Evolutionary conservation across 1,140 invertebrate genomes (phyloP).

Genomic region (Ips typographus): DNA sequence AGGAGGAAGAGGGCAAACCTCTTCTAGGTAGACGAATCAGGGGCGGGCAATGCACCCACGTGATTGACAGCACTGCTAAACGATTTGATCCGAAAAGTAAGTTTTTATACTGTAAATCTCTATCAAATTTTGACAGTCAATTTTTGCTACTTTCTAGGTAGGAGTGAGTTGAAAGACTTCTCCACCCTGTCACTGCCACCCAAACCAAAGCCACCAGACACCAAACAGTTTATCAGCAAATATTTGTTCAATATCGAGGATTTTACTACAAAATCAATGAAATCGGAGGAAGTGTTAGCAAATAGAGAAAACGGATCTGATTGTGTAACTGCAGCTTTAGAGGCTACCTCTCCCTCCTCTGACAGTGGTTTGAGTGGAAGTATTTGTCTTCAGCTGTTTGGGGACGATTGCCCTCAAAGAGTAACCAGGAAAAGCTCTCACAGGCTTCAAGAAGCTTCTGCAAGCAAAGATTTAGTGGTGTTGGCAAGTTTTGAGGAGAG

Average conservation of each 20-base stretch:
- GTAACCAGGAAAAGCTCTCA: background rate
- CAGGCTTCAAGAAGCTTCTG: background rate
- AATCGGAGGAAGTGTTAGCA: background rate
- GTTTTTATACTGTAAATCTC: background rate
- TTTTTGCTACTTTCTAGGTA: conserved; percentile 21
- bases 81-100: conserved; percentile 26
- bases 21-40: conserved; percentile 20
- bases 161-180: conserved; percentile 17
- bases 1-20: conserved; percentile 16
- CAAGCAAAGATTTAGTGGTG: background rate
- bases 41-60: conserved; percentile 22
- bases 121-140: background rate
- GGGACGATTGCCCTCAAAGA: conserved; percentile 10
- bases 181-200: conserved; percentile 21
- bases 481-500: background rate
- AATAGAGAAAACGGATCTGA: conserved; percentile 6
- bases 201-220: conserved; percentile 18
- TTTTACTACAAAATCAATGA: conserved; percentile 16
- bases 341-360: conserved; percentile 18
- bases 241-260: conserved; percentile 10
- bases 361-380: conserved; percentile 23
- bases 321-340: conserved; percentile 1
- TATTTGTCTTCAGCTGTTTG: conserved; percentile 22
- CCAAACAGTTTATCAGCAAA: conserved; percentile 8
- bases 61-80: conserved; percentile 12